phyloP scores from a whole-genome alignment of 2,797 vertebrate genomes.

The Acanthiza pusilla region DNA sequence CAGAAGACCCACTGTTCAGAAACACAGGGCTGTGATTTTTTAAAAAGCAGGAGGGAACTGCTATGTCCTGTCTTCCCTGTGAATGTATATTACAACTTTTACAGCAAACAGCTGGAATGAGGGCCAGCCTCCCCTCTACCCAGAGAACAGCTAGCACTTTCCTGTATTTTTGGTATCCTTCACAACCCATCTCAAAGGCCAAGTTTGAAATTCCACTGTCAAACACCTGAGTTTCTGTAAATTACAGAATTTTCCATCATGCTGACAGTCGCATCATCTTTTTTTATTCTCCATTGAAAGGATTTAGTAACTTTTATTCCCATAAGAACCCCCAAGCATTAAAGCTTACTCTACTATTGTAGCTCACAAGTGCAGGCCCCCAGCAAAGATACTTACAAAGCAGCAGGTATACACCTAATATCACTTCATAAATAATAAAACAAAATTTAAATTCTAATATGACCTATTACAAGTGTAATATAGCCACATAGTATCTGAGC shows the following conservation, averaged over 20 bases:
- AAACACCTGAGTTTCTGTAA: not conserved
- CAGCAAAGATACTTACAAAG: not conserved
- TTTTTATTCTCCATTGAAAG: not conserved
- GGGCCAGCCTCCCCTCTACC: not conserved
- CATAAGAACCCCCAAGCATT: not conserved
- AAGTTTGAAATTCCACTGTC: not conserved
- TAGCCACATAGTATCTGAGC: not conserved
- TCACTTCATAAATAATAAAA: not conserved
- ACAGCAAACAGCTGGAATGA: not conserved
- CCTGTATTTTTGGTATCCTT: not conserved
- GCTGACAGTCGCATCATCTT: not conserved
- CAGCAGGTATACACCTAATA: not conserved
- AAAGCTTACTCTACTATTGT: not conserved
- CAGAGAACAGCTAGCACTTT: not conserved
- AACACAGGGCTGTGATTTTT: not conserved
- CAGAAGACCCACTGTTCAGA: not conserved
- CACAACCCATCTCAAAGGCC: fast-evolving
- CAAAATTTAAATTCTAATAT: not conserved
- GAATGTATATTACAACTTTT: not conserved
- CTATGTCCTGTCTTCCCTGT: not conserved
- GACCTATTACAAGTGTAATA: not conserved
- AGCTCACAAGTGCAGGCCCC: not conserved
- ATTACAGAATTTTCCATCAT: not conserved
- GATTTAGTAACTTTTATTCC: not conserved
- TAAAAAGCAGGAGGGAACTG: not conserved